A percentile compares a stretch with the other conserved stretches of the same genome.
Conservation (phyloP, 2,797 vertebrate species). For the Carapus acus region DNA sequence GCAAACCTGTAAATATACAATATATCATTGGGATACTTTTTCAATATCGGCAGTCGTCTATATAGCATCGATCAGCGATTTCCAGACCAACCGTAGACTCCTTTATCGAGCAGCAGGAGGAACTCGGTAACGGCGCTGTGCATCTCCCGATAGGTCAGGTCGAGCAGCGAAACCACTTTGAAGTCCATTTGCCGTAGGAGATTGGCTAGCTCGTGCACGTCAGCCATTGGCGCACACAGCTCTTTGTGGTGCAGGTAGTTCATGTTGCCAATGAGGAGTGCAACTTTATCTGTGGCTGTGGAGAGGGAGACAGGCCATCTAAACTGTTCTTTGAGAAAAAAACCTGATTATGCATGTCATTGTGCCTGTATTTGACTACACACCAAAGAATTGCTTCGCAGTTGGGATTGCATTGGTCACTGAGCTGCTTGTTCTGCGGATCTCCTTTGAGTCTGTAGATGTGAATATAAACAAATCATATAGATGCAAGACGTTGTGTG, state of each 20-base stretch:
- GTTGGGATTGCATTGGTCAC: neutral
- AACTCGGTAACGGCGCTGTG: conserved; percentile 82
- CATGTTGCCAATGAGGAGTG: conserved; percentile 85
- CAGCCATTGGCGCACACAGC: conserved; percentile 78
- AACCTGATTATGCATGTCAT: neutral
- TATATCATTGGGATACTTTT: too few relatives aligned
- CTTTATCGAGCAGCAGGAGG: conserved; percentile 80
- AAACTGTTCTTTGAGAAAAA: neutral
- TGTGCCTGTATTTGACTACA: conserved; percentile 1
- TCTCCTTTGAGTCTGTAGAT: conserved; percentile 31
- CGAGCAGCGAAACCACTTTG: conserved; percentile 84
- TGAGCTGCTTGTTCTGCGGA: neutral
- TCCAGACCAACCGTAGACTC: conserved; percentile 77
- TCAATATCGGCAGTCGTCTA: too few relatives aligned
- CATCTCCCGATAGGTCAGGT: conserved; percentile 83
- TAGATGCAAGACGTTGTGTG: neutral
- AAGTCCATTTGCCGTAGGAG: conserved; percentile 82
- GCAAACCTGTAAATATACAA: too few relatives aligned
- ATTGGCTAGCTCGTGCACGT: conserved; percentile 77
- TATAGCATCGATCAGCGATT: too few relatives aligned
- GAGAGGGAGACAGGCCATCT: neutral
- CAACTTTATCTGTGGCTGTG: conserved; percentile 86
- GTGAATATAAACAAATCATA: conserved; percentile 1
- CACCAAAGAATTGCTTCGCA: conserved; percentile 49
- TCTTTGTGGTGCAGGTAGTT: conserved; percentile 77